Conservation (phyloP, 2,113 vertebrate genomes). For the Daboia siamensis region DNA sequence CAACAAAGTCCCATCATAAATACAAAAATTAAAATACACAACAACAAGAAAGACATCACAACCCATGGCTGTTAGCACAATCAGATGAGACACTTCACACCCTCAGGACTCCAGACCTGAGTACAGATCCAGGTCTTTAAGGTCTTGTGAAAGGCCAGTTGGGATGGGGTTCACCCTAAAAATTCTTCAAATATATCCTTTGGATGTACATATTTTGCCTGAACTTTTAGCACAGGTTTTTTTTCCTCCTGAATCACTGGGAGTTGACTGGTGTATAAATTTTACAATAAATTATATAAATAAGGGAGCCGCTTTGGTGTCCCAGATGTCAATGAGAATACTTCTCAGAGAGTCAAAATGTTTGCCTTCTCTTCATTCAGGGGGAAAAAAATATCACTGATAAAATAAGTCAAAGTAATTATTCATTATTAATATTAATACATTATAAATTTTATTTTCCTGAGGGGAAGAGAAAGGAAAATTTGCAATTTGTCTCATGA, state of each 20-base stretch:
- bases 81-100: background rate
- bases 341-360: constrained; percentile 4
- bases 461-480: background rate
- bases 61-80: background rate
- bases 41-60: background rate
- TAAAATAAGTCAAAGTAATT: background rate
- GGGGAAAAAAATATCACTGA: background rate
- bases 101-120: background rate
- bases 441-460: background rate
- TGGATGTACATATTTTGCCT: background rate
- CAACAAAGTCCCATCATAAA: background rate
- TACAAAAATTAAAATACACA: background rate
- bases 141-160: background rate
- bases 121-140: background rate
- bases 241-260: background rate
- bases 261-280: background rate
- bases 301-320: background rate
- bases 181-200: background rate
- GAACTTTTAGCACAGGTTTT: background rate
- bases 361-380: constrained; percentile 7
- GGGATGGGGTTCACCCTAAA: no score
- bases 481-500: background rate
- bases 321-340: constrained; percentile 27
- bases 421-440: background rate
- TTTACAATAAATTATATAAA: background rate